Evolutionary conservation across 2,888 invertebrate species (phyloP), one percentile per base, ranked within the genome.

Genomic region (Ellobium chinense): DNA sequence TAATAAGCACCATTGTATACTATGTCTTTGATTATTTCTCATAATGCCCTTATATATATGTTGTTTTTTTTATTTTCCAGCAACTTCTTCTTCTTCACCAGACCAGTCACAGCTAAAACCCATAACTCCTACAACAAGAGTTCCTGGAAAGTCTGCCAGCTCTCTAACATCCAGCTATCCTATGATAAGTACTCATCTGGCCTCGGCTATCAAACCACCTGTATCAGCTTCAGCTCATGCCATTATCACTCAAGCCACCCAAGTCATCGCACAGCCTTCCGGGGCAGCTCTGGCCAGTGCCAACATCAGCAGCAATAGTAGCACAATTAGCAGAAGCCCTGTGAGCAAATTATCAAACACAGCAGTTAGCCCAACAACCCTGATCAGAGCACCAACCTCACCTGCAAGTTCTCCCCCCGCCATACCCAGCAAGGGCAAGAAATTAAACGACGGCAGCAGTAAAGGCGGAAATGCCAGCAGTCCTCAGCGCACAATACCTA

Each of bases 161-260:
- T 62, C 70, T 39, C 68, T 76, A 29, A 80, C 54, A 27, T 80
- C 63, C 31, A 70, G 74, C 54, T 68, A 76, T 37, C 76, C 76
- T 2, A 76, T 70, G 56, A 80, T 76, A 24, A 63, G 63, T 31
- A 80, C 66, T 27, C 75, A 76, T 31, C 31, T 76, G 36, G 63
- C 79, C 14, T 63, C 79, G 0, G 24, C 39, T 14, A 1, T 63
- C 21, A 75, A 27, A 18, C 54, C 75, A 54, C 4, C 36, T 27
- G 5, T 27, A 0, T 9, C 31, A 14, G 27, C 31, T 5, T 18
- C 63, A 31, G 21, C 46, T n/a, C 75, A 60, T 39, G 58, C 2
- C 2, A 24, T 37, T 18, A n/a, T 9, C 5, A n/a, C 34, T 29
- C 72, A 58, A 58, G n/a, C 24, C 29, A 72, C 29, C 18, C 46